Base-by-base conservation (phyloP, 2,797 vertebrate species). In the Peromyscus eremicus region DNA sequence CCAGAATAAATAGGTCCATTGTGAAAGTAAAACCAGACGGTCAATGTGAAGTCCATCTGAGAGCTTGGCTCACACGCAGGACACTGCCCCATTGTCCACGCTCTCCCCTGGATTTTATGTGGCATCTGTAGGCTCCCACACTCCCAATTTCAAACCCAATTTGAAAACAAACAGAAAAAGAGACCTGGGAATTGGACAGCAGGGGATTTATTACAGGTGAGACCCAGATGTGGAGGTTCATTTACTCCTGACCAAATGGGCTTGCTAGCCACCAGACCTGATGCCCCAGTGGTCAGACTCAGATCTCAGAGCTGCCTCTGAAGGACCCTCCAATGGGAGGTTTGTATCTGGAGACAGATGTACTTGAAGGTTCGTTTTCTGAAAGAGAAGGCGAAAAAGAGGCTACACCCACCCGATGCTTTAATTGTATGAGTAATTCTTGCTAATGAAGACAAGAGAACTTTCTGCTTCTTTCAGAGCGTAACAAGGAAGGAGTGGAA, bases 221-320 rank as follows among this genome's bases (percentile, higher is more conserved):
- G 49, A 23, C 14, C 62, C 14, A 40, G 75, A 46, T 27, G 2
- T 68, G 5, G 32, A 70, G 77, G 21, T 29, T 68, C 6, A 4
- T 62, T 29, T 29, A 73, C 52, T 21, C 5, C 9, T 57, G 10
- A 64, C 46, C 16, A 40, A 37, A 32, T 0, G 23, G 4, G 21
- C 25, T 64, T 23, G 34, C 19, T 5, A 49, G n/a, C 12, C 3
- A 57, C 7, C 29, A 71, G 40, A 12, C 43, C 66, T 17, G 21
- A 46, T 1, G 5, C 10, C 7, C 14, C 2, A 27, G 2, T 2
- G 0, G 34, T 57, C 40, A 60, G 3, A 46, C 5, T 23, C 9
- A 1, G 29, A 23, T 57, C 46, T 29, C 40, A 52, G 34, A 81
- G 17, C 2, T 16, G 34, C 5, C 34, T 3, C 0, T 40, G 4